phyloP scores from a whole-genome alignment of 2,113 vertebrate species.

The Varanus salvator region DNA sequence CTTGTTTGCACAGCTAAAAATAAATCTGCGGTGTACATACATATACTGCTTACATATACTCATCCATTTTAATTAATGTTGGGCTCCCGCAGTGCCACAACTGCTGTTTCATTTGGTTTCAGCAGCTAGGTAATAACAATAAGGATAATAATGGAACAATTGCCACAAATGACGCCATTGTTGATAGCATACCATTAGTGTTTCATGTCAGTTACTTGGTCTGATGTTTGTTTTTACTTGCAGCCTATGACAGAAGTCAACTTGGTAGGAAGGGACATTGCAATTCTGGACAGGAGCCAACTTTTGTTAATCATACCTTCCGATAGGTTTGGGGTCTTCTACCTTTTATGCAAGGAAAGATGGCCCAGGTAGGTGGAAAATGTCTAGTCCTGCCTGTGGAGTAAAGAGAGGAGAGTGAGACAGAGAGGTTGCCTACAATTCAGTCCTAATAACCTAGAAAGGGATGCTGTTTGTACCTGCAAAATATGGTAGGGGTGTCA shows the following conservation, averaged over 20 bases:
- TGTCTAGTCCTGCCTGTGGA: conserved; percentile 37
- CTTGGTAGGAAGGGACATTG: conserved; percentile 63
- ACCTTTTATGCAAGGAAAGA: conserved; percentile 70
- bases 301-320: conserved; percentile 74
- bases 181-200: conserved; percentile 63
- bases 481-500: neutral
- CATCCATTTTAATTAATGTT: conserved; percentile 65
- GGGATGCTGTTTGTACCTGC: neutral
- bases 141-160: conserved; percentile 66
- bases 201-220: conserved; percentile 77
- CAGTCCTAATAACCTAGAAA: neutral
- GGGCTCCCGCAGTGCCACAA: conserved; percentile 61
- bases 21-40: rapidly evolving
- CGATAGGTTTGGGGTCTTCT: conserved; percentile 69
- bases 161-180: conserved; percentile 68
- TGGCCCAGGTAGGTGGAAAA: conserved; percentile 62
- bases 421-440: conserved; percentile 21
- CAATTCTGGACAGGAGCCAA: conserved; percentile 60
- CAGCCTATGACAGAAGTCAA: conserved; percentile 64
- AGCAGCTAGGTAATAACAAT: conserved; percentile 68
- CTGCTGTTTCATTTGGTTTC: conserved; percentile 60
- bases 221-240: conserved; percentile 67
- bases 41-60: conserved; percentile 32
- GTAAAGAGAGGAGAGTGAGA: conserved; percentile 28
- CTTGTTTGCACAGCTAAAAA: neutral